phyloP scores from a whole-genome alignment of 1,140 invertebrate genomes.

The Sycophila sp. region DNA sequence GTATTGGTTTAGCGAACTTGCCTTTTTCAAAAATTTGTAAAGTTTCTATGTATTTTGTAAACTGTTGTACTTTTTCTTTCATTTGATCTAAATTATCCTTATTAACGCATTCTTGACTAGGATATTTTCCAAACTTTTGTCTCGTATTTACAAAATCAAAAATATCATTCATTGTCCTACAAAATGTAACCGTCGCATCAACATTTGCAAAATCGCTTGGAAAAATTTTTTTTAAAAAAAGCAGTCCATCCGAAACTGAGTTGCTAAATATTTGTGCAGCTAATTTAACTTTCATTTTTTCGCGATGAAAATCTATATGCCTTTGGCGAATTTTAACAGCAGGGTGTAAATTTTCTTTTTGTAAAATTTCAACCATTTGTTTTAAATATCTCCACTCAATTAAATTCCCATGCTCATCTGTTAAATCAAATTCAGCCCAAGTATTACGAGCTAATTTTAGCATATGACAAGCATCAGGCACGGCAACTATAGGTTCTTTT shows the following conservation, averaged over 20 bases:
- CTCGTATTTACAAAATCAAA: not conserved
- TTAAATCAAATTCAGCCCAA: slow-evolving; percentile 18
- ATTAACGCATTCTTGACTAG: not conserved
- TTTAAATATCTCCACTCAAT: slow-evolving; percentile 38
- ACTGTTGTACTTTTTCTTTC: not conserved
- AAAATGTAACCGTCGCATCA: not conserved
- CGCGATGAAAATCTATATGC: not conserved
- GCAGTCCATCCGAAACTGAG: too few species aligned
- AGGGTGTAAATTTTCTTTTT: not conserved
- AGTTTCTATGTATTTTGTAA: not conserved
- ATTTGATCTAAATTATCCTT: not conserved
- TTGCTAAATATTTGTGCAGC: not conserved
- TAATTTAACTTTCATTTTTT: slow-evolving; percentile 2
- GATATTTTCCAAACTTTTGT: not conserved
- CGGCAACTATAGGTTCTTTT: slow-evolving; percentile 36
- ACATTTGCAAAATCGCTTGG: too few species aligned
- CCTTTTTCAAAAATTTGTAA: not conserved
- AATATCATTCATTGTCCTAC: not conserved
- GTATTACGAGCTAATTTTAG: slow-evolving; percentile 43
- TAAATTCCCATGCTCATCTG: slow-evolving; percentile 19
- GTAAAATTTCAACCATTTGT: slow-evolving; percentile 4
- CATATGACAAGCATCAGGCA: slow-evolving; percentile 45
- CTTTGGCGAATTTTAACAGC: not conserved
- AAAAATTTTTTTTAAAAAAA: too few species aligned
- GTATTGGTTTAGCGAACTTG: too few species aligned